These are phyloP conservation scores for Synergus japonicus DNA, from an alignment of 2,888 invertebrate species.

Conservation along the genomic window DNA sequence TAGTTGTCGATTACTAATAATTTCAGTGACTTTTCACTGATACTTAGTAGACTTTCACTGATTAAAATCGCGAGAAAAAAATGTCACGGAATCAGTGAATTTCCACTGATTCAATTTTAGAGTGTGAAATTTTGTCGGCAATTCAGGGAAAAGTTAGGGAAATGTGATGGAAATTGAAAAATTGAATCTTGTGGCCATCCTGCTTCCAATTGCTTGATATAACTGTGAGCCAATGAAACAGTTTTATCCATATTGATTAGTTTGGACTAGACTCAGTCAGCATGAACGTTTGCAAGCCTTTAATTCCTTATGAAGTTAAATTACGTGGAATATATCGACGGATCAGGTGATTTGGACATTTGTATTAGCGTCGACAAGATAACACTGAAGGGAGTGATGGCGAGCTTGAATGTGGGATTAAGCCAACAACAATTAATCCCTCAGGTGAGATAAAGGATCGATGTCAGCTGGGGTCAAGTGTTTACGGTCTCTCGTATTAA, in stretches of 20 bases:
- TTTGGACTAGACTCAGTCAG: background rate
- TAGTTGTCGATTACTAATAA: too few species aligned
- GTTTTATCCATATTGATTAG: background rate
- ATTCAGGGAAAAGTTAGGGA: too few species aligned
- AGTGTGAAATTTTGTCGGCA: too few species aligned
- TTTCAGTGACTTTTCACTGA: too few species aligned
- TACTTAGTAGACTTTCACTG: too few species aligned
- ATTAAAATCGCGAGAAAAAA: too few species aligned
- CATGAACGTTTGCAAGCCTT: background rate
- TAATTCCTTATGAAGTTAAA: constrained; percentile 1
- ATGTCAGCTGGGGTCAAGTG: constrained; percentile 26
- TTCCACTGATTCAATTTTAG: too few species aligned
- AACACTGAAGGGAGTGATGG: constrained; percentile 18
- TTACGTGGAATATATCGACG: constrained; percentile 20
- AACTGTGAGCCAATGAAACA: background rate
- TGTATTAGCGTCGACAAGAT: constrained; percentile 28
- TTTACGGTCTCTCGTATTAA: constrained; percentile 28
- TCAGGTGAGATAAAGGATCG: constrained; percentile 29
- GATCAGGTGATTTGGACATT: constrained; percentile 33
- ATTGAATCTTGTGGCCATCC: too few species aligned
- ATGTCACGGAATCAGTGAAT: too few species aligned
- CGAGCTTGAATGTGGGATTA: constrained; percentile 26
- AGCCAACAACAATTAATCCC: constrained; percentile 36
- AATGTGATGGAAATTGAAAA: too few species aligned
- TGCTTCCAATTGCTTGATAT: too few species aligned